Percentiles rank a stretch among this genome's conserved stretches.
These are phyloP conservation scores for Deroplatys truncata DNA, from an alignment of 2,888 invertebrate species.

Conservation along the genomic window DNA sequence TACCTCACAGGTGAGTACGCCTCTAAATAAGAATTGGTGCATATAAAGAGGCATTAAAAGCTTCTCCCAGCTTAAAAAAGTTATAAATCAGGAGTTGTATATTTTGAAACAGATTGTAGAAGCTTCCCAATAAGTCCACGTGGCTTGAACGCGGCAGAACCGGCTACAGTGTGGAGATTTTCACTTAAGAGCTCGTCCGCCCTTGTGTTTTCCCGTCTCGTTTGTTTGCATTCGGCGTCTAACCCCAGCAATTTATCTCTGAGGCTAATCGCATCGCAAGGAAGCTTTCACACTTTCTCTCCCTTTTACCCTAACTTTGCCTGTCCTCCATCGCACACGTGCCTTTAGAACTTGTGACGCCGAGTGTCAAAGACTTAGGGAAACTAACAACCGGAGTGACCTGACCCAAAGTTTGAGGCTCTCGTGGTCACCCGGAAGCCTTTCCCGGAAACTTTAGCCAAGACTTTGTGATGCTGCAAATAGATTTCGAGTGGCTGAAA, in stretches of 20 bases:
- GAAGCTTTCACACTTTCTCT: background rate
- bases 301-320: background rate
- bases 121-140: background rate
- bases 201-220: background rate
- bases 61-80: background rate
- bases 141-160: background rate
- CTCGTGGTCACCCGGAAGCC: background rate
- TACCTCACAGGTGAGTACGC: too few species aligned
- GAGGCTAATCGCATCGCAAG: background rate
- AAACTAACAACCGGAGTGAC: background rate
- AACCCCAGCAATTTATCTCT: background rate
- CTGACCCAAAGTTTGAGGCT: background rate
- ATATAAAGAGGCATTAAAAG: too few species aligned
- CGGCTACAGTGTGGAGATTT: background rate
- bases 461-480: background rate
- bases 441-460: background rate
- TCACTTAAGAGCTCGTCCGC: background rate
- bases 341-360: background rate
- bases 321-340: background rate
- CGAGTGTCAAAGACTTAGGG: background rate
- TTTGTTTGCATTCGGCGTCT: slow-evolving; percentile 1
- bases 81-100: background rate
- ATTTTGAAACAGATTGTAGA: background rate
- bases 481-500: background rate
- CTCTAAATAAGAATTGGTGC: too few species aligned